Conservation (phyloP, 2,113 vertebrate species). For the Cyprinodon tularosa region DNA sequence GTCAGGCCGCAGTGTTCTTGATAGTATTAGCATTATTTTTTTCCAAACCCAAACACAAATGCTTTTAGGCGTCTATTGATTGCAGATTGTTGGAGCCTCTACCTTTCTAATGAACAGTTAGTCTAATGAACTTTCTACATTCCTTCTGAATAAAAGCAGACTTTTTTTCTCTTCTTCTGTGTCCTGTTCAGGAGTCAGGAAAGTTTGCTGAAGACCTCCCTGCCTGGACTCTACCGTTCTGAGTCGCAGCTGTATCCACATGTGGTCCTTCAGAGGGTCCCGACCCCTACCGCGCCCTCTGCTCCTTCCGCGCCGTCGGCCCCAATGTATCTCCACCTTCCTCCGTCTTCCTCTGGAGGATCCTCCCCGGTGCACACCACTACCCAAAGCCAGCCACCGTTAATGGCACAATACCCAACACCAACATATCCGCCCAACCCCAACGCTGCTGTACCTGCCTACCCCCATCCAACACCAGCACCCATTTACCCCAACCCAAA, state of each 20-base stretch:
- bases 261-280: conserved; percentile 78
- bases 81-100: too few species aligned
- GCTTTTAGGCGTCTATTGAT: too few species aligned
- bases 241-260: conserved; percentile 79
- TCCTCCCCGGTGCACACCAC: conserved; percentile 35
- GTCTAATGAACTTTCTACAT: not conserved
- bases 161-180: not conserved
- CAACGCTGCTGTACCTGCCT: conserved; percentile 49
- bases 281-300: conserved; percentile 70
- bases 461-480: conserved; percentile 57
- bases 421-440: conserved; percentile 64
- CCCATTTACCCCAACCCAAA: conserved; percentile 72
- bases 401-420: conserved; percentile 58
- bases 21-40: too few species aligned
- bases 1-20: too few species aligned
- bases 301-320: conserved; percentile 64
- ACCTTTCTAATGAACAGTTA: not conserved
- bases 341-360: conserved; percentile 45
- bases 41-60: too few species aligned
- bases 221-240: conserved; percentile 70
- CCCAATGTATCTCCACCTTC: conserved; percentile 69
- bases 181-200: conserved; percentile 76
- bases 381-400: conserved; percentile 42
- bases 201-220: conserved; percentile 75
- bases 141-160: not conserved